Conservation (phyloP, 2,113 vertebrate genomes). For the Sturnira hondurensis region DNA sequence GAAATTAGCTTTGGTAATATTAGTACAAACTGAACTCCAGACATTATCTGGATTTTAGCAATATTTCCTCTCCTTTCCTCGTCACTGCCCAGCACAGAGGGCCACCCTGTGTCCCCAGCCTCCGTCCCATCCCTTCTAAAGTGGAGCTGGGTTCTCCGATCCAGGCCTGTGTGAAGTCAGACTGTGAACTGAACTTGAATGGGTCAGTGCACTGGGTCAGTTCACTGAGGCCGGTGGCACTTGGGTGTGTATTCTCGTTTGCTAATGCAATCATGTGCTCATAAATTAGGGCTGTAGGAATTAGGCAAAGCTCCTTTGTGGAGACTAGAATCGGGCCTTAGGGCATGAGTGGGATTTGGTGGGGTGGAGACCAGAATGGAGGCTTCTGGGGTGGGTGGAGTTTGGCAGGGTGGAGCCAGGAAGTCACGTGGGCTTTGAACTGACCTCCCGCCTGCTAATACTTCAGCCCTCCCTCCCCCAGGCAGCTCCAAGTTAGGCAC, state of each 20-base stretch:
- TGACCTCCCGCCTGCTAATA: fast-evolving
- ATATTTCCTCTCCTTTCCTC: background rate
- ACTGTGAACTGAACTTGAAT: background rate
- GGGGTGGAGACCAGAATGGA: background rate
- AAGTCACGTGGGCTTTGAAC: background rate
- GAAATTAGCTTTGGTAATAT: background rate
- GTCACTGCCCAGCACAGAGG: no score
- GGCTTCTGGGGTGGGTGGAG: background rate
- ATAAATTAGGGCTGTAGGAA: background rate
- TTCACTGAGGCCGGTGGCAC: background rate
- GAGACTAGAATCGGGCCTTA: background rate
- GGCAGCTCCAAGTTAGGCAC: background rate
- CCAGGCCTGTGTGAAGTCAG: background rate
- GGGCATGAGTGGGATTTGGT: background rate
- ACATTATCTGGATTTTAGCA: background rate
- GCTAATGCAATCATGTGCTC: background rate
- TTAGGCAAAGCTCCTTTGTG: background rate
- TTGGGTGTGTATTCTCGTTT: background rate
- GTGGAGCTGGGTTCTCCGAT: background rate
- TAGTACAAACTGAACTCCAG: fast-evolving
- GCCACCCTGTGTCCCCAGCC: background rate
- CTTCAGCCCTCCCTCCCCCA: background rate
- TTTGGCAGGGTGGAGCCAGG: background rate
- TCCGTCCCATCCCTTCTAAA: background rate
- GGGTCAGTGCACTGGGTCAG: background rate